These are phyloP conservation scores for Caerostris extrusa DNA, from an alignment of 1,140 invertebrate genomes.

Conservation along the genomic window DNA sequence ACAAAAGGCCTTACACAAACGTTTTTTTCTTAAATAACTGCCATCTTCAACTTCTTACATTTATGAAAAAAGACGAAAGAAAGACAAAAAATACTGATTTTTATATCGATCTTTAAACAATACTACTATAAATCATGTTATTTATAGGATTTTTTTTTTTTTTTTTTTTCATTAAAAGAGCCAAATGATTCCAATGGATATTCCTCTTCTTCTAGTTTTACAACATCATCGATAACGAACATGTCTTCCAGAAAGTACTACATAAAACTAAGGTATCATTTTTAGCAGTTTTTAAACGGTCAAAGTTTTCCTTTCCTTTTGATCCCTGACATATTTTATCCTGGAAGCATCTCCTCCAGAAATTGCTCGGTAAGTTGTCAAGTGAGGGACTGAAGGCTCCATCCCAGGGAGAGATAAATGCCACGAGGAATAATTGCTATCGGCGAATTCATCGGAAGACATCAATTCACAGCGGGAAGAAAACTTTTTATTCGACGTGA, in stretches of 20 bases:
- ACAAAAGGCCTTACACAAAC: too few relatives aligned
- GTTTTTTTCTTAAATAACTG: too few relatives aligned
- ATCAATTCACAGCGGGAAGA: slow-evolving; percentile 23
- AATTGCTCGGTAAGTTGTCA: slow-evolving; percentile 58
- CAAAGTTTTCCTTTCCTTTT: slow-evolving; percentile 26
- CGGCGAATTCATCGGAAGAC: slow-evolving; percentile 35
- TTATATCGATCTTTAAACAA: too few relatives aligned
- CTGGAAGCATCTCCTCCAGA: too few relatives aligned
- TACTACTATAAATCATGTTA: too few relatives aligned
- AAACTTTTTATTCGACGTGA: slow-evolving; percentile 39
- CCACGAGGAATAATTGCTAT: slow-evolving; percentile 50
- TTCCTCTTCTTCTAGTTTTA: too few relatives aligned
- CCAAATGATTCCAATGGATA: too few relatives aligned
- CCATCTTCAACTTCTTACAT: too few relatives aligned
- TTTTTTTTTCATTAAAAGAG: too few relatives aligned
- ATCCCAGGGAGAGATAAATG: slow-evolving; percentile 43
- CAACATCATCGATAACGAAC: not conserved
- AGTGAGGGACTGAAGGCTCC: slow-evolving; percentile 33
- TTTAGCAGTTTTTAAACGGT: not conserved
- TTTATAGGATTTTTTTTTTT: too few relatives aligned
- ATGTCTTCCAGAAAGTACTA: not conserved
- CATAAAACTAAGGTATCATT: slow-evolving; percentile 27
- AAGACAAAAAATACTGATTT: too few relatives aligned
- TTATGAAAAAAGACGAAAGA: too few relatives aligned
- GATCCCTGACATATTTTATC: slow-evolving; percentile 18